phyloP scores from a whole-genome alignment of 2,888 invertebrate species.

The Hermaeophaga mercurialis region DNA sequence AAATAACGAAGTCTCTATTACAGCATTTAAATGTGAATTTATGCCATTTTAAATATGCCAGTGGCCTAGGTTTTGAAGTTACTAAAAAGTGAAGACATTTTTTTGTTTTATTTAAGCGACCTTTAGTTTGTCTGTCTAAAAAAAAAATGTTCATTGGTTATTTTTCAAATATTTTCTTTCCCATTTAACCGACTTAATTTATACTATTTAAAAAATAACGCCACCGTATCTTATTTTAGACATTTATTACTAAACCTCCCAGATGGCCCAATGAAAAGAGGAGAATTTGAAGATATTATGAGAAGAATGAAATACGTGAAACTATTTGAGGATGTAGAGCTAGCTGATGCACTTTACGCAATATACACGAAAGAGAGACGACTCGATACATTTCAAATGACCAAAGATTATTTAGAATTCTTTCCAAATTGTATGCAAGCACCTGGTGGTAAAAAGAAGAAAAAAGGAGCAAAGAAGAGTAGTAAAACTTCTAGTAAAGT shows the following conservation, averaged over 20 bases:
- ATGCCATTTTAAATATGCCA: too few relatives aligned
- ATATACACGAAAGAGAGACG: neutral
- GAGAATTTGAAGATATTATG: conserved; percentile 1
- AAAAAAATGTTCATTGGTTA: too few relatives aligned
- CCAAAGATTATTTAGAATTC: neutral
- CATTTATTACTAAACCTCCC: neutral
- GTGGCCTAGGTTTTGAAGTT: too few relatives aligned
- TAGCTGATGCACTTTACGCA: neutral
- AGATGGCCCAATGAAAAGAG: neutral
- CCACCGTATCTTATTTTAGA: neutral
- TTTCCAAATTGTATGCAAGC: neutral
- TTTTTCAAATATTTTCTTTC: too few relatives aligned
- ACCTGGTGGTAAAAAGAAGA: too few relatives aligned
- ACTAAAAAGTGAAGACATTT: too few relatives aligned
- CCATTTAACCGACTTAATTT: too few relatives aligned
- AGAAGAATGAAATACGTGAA: neutral
- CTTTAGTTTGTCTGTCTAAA: too few relatives aligned
- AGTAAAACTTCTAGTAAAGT: neutral
- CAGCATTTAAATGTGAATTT: too few relatives aligned
- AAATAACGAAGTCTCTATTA: too few relatives aligned
- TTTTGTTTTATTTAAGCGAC: too few relatives aligned
- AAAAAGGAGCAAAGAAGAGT: neutral
- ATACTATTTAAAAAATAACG: too few relatives aligned
- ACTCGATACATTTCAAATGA: neutral
- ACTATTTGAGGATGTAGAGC: neutral